Conservation (phyloP, 1,140 invertebrate genomes). For the Scylla paramamosain region DNA sequence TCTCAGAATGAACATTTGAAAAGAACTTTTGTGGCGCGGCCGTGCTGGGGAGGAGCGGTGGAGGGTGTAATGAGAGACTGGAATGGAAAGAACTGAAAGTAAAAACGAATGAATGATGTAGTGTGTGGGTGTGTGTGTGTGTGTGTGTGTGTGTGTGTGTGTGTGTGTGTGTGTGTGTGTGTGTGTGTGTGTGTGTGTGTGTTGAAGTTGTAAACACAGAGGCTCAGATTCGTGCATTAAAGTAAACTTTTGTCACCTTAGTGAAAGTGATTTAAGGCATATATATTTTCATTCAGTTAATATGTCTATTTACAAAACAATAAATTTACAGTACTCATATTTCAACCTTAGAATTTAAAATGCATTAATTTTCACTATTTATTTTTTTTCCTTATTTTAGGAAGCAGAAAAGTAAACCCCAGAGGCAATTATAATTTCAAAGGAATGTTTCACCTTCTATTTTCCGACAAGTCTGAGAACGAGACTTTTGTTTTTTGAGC, state of each 20-base stretch:
- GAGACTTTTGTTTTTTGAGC: not conserved
- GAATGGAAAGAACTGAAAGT: not conserved
- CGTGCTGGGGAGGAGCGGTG: not conserved
- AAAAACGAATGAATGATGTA: not conserved
- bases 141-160: not conserved
- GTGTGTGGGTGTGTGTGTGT: not conserved
- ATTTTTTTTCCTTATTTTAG: not conserved
- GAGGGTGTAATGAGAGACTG: not conserved
- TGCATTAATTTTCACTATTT: too few relatives aligned
- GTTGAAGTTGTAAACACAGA: too few relatives aligned
- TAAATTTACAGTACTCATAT: too few relatives aligned
- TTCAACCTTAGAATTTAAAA: too few relatives aligned
- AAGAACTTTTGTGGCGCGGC: not conserved
- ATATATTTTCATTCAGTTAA: too few relatives aligned
- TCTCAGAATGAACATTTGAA: not conserved
- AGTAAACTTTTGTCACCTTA: too few relatives aligned
- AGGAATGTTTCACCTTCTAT: not conserved
- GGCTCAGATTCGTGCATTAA: too few relatives aligned
- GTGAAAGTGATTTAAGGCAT: too few relatives aligned
- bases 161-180: too few relatives aligned
- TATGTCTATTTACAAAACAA: too few relatives aligned
- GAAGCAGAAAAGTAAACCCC: not conserved
- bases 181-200: too few relatives aligned
- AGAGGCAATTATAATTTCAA: not conserved
- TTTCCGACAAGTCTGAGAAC: not conserved